Evolutionary conservation across 2,888 invertebrate species (phyloP), one percentile per base, ranked within the genome.

Genomic region (Escarpia spicata): DNA sequence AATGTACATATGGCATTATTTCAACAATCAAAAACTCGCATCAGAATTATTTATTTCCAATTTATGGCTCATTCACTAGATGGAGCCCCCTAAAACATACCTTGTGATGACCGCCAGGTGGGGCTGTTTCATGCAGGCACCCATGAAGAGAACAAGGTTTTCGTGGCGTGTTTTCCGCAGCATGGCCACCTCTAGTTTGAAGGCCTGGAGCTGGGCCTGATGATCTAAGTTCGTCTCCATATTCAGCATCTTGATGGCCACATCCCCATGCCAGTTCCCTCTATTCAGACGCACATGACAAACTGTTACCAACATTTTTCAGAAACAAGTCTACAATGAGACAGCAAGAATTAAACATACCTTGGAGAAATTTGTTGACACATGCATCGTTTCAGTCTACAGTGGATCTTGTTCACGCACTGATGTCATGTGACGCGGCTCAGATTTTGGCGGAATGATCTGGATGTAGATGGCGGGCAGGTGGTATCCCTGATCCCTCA

Each of bases 91-190:
- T 75, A 15, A 37, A 37, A 75, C 75, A 26, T 75, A 96, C 97
- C 96, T 97, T 93, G 99, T 99, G 90, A 99, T 99, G 96, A 99
- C 99, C 90, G 99, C 99, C 95, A 99, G 97, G 94, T 98, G 98
- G 52, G 99, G 99, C 93, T 99, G 99, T 97, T 99, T 99, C 98
- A 99, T 99, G 96, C 99, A 99, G 94, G 99, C 99, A 94, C 99
- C 99, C 98, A 99, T 99, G 97, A 99, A 99, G 92, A 99, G 97
- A 92, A 99, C 99, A 94, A 99, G 97, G 97, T 99, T 99, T 97
- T 99, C 99, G 97, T 99, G 99, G 0, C 99, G 97, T 10, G 99
- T 99, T 97, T 99, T 99, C 93, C 99, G 98, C 97, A 99, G 98
- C 95, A 98, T 99, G 92, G 98, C 98, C 95, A 99, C 98, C 97